Evolutionary conservation across 2,888 invertebrate species (phyloP), one percentile per base, ranked within the genome.

Genomic region (Lasioglossum calceatum): DNA sequence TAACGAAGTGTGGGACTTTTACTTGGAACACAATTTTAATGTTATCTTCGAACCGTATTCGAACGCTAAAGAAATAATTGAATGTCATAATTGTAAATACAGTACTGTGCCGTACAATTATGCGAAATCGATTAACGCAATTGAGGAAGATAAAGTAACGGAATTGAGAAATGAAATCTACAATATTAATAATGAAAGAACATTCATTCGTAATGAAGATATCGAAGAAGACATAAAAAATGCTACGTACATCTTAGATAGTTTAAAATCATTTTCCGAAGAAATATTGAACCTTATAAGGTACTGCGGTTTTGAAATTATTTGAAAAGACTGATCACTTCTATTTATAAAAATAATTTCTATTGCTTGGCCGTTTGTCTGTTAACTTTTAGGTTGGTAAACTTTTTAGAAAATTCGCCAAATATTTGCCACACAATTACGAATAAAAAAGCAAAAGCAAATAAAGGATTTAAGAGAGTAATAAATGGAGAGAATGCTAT

Each of bases 1-100:
- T 77, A 86, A 91, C 12, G 50, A 88, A 79, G 79, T 91, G 14
- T 93, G 93, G 92, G 79, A 89, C 54, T 93, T 93, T 74, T 87
- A 91, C 3, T 44, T 23, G 0, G 54, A 88, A 71, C 92, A 93
- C 50, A 77, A 93, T 81, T 92, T 91, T 75, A 70, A 54, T 3
- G 10, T 19, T 32, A 42, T 91, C 44, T 89, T 86, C 23, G 42
- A 80, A 72, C 32, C 50, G 36, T 77, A 82, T 61, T 80, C 76
- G 1, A n/a, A 77, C 32, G 44, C 76, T 72, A 72, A 2, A 16
- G 39, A 87, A 36, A 71, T 64, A 77, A 54, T 80, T 74, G 67
- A 81, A 42, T 36, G 10, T 58, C 77, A 84, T 14, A 44, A 77
- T 73, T 88, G 85, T 81, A 47, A 82, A 82, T 82, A 84, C 42